These are phyloP conservation scores for Ooceraea biroi DNA, from an alignment of 1,140 invertebrate species.

Conservation along the genomic window DNA sequence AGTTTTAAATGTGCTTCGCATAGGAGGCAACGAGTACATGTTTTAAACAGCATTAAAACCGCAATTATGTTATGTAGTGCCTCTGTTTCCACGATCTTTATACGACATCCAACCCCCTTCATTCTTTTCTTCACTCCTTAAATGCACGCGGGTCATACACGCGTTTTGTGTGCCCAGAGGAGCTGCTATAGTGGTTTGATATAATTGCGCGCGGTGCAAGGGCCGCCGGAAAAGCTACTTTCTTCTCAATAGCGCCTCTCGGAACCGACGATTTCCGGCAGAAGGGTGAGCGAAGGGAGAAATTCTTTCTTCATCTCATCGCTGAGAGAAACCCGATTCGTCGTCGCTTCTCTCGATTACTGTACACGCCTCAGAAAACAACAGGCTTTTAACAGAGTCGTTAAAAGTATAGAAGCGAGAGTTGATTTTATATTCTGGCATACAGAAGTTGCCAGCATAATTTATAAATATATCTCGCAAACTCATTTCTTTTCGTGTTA, in stretches of 20 bases:
- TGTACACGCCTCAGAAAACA: not conserved
- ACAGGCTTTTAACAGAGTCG: not conserved
- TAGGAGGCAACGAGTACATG: constrained; percentile 42
- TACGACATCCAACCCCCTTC: not conserved
- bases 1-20: constrained; percentile 32
- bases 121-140: constrained; percentile 8
- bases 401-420: not conserved
- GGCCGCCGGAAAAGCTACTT: constrained; percentile 38
- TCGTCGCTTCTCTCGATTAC: constrained; percentile 2
- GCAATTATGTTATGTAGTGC: constrained; percentile 65
- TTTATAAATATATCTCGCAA: not conserved
- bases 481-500: constrained; percentile 3
- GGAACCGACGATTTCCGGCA: constrained; percentile 34
- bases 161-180: constrained; percentile 46
- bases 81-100: constrained; percentile 65
- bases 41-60: constrained; percentile 67
- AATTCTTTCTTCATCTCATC: constrained; percentile 1
- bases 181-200: constrained; percentile 55
- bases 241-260: constrained; percentile 33
- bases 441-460: not conserved
- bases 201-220: constrained; percentile 51
- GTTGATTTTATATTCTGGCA: not conserved
- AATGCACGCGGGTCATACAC: constrained; percentile 30
- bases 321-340: constrained; percentile 3
- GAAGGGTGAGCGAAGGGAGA: not conserved